phyloP scores from a whole-genome alignment of 1,140 invertebrate species.

The Hycleus phaleratus region DNA sequence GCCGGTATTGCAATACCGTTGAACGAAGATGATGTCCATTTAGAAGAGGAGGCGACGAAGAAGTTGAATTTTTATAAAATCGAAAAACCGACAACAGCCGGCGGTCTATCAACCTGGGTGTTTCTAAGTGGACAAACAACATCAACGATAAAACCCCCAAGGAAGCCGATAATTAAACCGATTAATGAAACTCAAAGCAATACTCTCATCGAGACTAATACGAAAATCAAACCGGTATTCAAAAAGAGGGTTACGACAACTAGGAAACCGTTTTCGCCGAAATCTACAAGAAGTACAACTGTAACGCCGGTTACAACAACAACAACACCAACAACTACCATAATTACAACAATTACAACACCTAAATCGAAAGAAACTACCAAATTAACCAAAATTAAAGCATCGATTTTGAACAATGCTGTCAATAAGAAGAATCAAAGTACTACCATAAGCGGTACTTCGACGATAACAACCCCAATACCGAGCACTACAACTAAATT shows the following conservation, averaged over 20 bases:
- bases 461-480: conserved; percentile 25
- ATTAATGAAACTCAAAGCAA: conserved; percentile 13
- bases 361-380: conserved; percentile 16
- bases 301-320: conserved; percentile 27
- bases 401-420: conserved; percentile 25
- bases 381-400: conserved; percentile 31
- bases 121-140: conserved; percentile 51
- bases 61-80: conserved; percentile 38
- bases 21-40: conserved; percentile 41
- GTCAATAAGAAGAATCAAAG: conserved; percentile 24
- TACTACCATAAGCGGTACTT: conserved; percentile 26
- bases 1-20: conserved; percentile 52
- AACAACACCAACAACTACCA: conserved; percentile 18
- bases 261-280: conserved; percentile 26
- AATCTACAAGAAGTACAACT: conserved; percentile 27
- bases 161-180: conserved; percentile 31
- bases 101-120: conserved; percentile 68
- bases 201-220: conserved; percentile 17
- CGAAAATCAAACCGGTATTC: conserved; percentile 27
- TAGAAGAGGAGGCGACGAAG: conserved; percentile 32
- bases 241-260: conserved; percentile 34
- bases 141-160: conserved; percentile 38
- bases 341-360: conserved; percentile 12
- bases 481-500: conserved; percentile 23
- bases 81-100: conserved; percentile 50